Percentiles rank a stretch among this genome's conserved stretches.
These are phyloP conservation scores for Cygnus buccinator DNA, from an alignment of 2,113 vertebrate species.

Conservation along the genomic window DNA sequence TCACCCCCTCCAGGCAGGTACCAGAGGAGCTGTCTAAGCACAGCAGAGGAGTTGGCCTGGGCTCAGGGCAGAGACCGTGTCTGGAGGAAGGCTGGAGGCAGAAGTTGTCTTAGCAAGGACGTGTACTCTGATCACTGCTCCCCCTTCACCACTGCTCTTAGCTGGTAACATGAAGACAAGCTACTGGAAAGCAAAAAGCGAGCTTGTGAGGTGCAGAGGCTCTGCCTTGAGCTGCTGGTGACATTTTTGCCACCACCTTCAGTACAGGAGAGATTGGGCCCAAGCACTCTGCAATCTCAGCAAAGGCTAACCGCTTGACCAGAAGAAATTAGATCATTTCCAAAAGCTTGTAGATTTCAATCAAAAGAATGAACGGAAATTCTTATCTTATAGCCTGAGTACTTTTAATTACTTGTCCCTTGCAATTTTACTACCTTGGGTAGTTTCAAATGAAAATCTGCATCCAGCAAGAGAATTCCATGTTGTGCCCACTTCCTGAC, in stretches of 20 bases:
- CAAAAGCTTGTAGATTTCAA: background rate
- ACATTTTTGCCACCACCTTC: background rate
- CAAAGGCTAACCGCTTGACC: fast-evolving
- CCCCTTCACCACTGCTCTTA: background rate
- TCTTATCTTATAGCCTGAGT: background rate
- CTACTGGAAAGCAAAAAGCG: background rate
- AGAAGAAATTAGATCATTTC: background rate
- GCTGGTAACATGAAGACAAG: background rate
- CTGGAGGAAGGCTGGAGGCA: background rate
- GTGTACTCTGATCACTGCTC: background rate
- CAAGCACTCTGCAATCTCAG: background rate
- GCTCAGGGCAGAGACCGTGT: background rate
- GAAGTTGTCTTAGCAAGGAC: background rate
- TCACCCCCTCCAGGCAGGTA: background rate
- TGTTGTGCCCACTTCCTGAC: background rate
- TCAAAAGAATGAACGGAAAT: background rate
- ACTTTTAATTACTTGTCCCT: background rate
- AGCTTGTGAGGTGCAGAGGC: background rate
- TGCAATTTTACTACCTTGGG: background rate
- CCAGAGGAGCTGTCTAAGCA: background rate
- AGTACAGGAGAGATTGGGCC: fast-evolving
- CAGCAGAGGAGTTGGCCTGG: background rate
- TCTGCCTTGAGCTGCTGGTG: background rate
- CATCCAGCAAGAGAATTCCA: background rate
- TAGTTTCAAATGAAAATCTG: background rate